These are phyloP conservation scores for Sphaerophoria rueppellii DNA, from an alignment of 2,888 invertebrate species.

Conservation along the genomic window DNA sequence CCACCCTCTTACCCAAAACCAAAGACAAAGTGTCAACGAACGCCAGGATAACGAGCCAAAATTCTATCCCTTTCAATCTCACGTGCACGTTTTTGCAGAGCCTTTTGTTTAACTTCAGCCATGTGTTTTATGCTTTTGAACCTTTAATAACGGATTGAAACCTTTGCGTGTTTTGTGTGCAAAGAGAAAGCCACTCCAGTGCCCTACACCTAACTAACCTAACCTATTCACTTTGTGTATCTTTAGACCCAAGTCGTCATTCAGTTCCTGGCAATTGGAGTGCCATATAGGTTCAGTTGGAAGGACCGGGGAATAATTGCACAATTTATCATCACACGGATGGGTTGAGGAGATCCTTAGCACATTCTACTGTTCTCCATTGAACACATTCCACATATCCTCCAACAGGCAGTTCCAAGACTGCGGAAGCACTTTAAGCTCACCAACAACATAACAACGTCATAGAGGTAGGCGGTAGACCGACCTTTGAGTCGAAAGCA, in stretches of 20 bases:
- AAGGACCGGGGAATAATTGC: conserved; percentile 20
- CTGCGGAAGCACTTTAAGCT: conserved; percentile 55
- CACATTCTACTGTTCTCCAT: conserved; percentile 3
- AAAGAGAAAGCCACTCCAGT: neutral
- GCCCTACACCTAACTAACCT: neutral
- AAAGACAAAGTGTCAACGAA: conserved; percentile 40
- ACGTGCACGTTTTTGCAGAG: neutral
- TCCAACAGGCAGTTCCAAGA: conserved; percentile 8
- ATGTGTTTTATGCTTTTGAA: conserved; percentile 37
- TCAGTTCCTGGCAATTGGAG: neutral
- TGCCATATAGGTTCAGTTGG: neutral
- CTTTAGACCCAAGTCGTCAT: conserved; percentile 19
- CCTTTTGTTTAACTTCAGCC: conserved; percentile 44
- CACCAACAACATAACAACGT: neutral
- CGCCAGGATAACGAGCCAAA: conserved; percentile 39
- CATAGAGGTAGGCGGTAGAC: conserved; percentile 16
- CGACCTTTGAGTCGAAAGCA: neutral
- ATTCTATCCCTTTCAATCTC: conserved; percentile 13
- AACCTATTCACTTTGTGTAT: neutral
- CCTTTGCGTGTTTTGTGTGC: conserved; percentile 56
- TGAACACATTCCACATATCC: neutral
- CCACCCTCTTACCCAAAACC: neutral
- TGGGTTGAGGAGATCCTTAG: conserved; percentile 18
- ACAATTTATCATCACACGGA: conserved; percentile 47
- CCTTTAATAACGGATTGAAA: conserved; percentile 52